Conservation (phyloP, 1,140 invertebrate species). For the Aphelenchoides fujianensis region DNA sequence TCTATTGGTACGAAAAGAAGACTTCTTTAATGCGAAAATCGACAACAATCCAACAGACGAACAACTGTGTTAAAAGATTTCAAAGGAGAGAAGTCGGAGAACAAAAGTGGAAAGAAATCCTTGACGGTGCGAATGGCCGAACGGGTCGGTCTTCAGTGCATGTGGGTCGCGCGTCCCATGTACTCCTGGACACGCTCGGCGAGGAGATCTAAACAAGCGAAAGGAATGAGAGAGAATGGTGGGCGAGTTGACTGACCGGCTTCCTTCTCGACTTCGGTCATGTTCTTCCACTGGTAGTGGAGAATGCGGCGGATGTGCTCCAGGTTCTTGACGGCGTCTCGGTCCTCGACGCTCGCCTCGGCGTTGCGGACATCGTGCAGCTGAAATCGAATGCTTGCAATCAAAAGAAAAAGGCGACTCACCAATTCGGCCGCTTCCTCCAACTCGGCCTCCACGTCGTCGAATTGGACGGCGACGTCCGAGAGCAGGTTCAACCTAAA, state of each 20-base stretch:
- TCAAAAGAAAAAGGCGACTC: neutral
- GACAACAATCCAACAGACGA: too few species aligned
- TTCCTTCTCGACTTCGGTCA: conserved; percentile 3
- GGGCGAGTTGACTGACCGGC: conserved; percentile 5
- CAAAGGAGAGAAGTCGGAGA: too few species aligned
- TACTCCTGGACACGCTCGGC: neutral
- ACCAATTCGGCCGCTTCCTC: neutral
- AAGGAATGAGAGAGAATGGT: neutral
- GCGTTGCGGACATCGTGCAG: too few species aligned
- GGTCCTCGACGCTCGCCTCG: neutral
- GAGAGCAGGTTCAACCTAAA: neutral
- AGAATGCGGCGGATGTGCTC: conserved; percentile 6
- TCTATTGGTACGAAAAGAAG: too few species aligned
- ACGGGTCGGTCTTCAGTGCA: too few species aligned
- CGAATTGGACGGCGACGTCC: neutral
- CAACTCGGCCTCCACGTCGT: neutral
- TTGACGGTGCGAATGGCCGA: too few species aligned
- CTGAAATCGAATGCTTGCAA: too few species aligned
- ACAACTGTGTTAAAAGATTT: too few species aligned
- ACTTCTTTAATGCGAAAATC: too few species aligned
- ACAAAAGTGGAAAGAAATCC: too few species aligned
- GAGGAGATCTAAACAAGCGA: neutral
- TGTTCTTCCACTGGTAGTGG: neutral
- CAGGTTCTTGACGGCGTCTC: neutral
- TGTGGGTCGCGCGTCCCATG: conserved; percentile 7